phyloP scores from a whole-genome alignment of 1,140 invertebrate genomes.

The Aphelinus atriplicis region DNA sequence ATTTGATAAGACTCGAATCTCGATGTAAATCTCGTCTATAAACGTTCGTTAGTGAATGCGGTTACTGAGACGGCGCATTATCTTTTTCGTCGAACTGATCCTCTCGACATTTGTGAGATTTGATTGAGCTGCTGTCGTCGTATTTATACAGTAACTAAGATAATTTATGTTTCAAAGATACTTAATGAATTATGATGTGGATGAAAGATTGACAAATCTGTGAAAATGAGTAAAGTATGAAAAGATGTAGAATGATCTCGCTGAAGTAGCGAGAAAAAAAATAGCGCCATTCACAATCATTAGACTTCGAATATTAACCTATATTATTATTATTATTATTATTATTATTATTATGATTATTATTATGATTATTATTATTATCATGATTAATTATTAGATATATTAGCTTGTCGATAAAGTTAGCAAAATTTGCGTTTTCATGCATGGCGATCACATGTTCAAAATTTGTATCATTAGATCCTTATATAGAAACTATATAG shows the following conservation, averaged over 20 bases:
- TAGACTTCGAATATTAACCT: constrained; percentile 32
- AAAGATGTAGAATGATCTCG: constrained; percentile 11
- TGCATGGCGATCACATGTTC: constrained; percentile 36
- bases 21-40: constrained; percentile 37
- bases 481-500: constrained; percentile 43
- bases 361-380: neutral
- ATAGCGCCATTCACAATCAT: constrained; percentile 38
- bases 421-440: constrained; percentile 36
- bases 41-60: constrained; percentile 29
- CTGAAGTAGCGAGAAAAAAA: constrained; percentile 13
- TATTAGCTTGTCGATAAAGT: neutral
- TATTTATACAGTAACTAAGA: constrained; percentile 28
- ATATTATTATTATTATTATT: constrained; percentile 13
- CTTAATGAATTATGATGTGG: neutral
- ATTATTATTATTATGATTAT: neutral
- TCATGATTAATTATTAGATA: constrained; percentile 38
- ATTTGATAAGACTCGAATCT: constrained; percentile 37
- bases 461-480: constrained; percentile 42
- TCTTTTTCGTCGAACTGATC: constrained; percentile 1
- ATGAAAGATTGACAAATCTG: too few species aligned
- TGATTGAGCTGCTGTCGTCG: constrained; percentile 26
- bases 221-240: constrained; percentile 1
- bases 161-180: constrained; percentile 33
- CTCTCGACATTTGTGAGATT: constrained; percentile 17
- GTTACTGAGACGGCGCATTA: constrained; percentile 2